Conservation (phyloP, 2,888 invertebrate species). For the Cynaeus angustus region DNA sequence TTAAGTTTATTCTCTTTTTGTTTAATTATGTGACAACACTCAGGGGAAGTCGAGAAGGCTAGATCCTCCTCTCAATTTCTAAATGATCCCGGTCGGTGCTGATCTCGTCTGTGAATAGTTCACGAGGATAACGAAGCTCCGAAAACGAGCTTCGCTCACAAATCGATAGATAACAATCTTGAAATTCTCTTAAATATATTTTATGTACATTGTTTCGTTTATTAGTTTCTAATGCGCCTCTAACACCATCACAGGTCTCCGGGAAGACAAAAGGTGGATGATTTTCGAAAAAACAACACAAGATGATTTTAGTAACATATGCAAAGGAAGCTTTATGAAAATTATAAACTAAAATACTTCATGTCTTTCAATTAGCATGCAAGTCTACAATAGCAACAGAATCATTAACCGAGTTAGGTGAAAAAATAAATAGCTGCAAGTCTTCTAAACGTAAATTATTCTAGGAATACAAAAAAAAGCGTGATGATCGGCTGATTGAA, state of each 20-base stretch:
- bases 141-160: conserved; percentile 47
- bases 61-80: conserved; percentile 61
- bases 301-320: conserved; percentile 43
- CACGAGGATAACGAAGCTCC: conserved; percentile 40
- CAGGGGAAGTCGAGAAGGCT: conserved; percentile 65
- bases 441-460: conserved; percentile 60
- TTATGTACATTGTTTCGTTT: conserved; percentile 59
- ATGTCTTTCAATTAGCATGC: conserved; percentile 47
- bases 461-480: conserved; percentile 59
- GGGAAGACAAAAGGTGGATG: conserved; percentile 58
- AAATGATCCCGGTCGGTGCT: conserved; percentile 59
- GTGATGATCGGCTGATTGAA: conserved; percentile 59
- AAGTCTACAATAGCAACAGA: conserved; percentile 44
- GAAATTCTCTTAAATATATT: conserved; percentile 55
- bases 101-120: conserved; percentile 61
- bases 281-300: conserved; percentile 38
- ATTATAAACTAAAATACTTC: conserved; percentile 39
- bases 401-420: conserved; percentile 53
- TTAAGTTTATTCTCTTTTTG: conserved; percentile 27
- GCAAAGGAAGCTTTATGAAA: conserved; percentile 39
- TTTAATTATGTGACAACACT: conserved; percentile 61
- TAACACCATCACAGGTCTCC: conserved; percentile 68
- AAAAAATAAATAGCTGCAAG: conserved; percentile 61
- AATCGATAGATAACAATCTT: conserved; percentile 49
- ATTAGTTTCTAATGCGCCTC: conserved; percentile 58